Evolutionary conservation across 2,797 vertebrate genomes (phyloP), one percentile per base, ranked within the genome.

Genomic region (Bufotes viridis): DNA sequence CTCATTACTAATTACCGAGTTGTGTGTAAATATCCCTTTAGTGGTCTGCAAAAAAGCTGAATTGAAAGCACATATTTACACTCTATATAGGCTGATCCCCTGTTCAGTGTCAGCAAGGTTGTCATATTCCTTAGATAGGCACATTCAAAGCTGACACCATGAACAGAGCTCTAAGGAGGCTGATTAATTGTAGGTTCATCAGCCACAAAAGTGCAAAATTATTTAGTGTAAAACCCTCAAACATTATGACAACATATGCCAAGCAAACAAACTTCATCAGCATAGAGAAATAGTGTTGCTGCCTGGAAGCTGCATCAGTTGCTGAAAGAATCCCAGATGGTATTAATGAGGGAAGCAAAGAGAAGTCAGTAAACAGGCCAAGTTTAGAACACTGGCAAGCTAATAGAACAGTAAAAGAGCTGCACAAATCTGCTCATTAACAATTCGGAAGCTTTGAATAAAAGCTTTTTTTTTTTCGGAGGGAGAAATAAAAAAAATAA

Each of bases 181-280:
- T 55, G 51, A 78, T 53, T 53, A 78, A 78, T 78, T 78, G 22
- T 78, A 78, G 51, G 74, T 53, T 78, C 51, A 78, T 55, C 51
- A 53, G 22, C 55, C 22, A 55, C 74, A 53, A 78, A 76, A 76
- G 49, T 78, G 74, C 49, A 78, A 51, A 78, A 78, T 78, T 78
- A 78, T 78, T 78, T 78, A 78, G 51, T 13, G 74, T 78, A 78
- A 78, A 75, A 78, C 24, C 74, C 74, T 78, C 51, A 78, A 78
- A 51, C 74, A 78, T 55, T 5, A 78, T 24, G 51, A 78, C 74
- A 78, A 24, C 74, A 78, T 78, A 55, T 78, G 74, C 74, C 74
- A 78, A 55, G 51, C 49, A 78, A 55, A 78, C 51, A 78, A 78
- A 78, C 49, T 51, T 78, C 51, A 78, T 53, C 74, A 78, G 74